Percentiles rank a stretch among this genome's conserved stretches.
phyloP scores from a whole-genome alignment of 2,113 vertebrate species.

The Candoia aspera region DNA sequence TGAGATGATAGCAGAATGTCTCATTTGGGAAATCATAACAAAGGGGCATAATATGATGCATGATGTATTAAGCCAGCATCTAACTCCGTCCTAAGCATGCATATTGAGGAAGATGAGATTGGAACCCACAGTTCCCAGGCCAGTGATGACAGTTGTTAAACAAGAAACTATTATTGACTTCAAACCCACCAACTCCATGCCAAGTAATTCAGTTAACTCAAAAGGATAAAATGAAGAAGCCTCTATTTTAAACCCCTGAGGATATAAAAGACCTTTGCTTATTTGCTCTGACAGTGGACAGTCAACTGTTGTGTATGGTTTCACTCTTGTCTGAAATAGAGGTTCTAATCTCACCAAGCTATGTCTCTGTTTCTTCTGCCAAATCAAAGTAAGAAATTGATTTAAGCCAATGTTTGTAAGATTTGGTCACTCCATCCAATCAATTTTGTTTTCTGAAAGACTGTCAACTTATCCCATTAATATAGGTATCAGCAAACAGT shows the following conservation, averaged over 20 bases:
- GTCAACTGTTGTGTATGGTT: not conserved
- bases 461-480: not conserved
- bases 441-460: not conserved
- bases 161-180: not conserved
- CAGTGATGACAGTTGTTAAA: not conserved
- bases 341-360: not conserved
- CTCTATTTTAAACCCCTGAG: not conserved
- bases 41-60: not conserved
- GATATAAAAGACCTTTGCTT: not conserved
- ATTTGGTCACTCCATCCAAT: not conserved
- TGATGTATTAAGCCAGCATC: not conserved
- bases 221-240: not conserved
- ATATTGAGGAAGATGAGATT: not conserved
- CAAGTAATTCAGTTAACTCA: not conserved
- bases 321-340: not conserved
- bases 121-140: not conserved
- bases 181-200: not conserved
- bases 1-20: constrained; percentile 6
- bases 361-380: not conserved
- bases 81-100: not conserved
- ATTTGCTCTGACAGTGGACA: too few species aligned
- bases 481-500: not conserved
- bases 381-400: not conserved
- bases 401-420: not conserved
- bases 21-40: constrained; percentile 6